Conservation (phyloP, 2,797 vertebrate genomes). For the Pipistrellus kuhlii region DNA sequence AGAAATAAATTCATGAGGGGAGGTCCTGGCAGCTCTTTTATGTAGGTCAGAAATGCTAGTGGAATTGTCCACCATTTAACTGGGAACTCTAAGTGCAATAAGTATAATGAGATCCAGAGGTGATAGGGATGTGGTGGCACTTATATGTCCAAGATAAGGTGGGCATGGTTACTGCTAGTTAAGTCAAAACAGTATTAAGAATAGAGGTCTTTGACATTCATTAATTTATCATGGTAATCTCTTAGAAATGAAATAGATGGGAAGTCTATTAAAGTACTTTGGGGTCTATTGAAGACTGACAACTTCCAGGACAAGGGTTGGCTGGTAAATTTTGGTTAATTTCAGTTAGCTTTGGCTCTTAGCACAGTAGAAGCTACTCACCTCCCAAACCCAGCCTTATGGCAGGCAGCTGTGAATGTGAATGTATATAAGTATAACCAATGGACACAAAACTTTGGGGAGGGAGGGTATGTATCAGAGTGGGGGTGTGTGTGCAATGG, state of each 20-base stretch:
- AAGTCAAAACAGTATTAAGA: background rate
- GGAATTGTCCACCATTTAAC: background rate
- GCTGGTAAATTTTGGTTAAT: background rate
- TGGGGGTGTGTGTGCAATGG: too few relatives aligned
- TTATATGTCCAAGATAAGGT: background rate
- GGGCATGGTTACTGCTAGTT: background rate
- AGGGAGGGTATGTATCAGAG: too few relatives aligned
- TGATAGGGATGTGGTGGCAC: background rate
- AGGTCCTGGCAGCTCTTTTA: background rate
- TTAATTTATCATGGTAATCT: background rate
- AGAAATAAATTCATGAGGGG: background rate
- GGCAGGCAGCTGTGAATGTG: background rate
- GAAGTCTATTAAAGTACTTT: background rate
- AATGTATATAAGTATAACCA: too few relatives aligned
- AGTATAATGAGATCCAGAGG: too few relatives aligned
- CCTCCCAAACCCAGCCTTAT: background rate
- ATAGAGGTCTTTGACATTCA: background rate
- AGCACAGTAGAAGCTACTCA: background rate
- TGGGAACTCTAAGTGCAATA: background rate
- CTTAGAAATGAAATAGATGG: background rate
- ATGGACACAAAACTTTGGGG: too few relatives aligned
- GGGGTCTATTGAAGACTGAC: background rate
- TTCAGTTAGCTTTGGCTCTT: background rate
- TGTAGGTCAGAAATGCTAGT: background rate
- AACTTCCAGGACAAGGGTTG: background rate